Conservation (phyloP, 2,888 invertebrate genomes). For the Sepiola atlantica region DNA sequence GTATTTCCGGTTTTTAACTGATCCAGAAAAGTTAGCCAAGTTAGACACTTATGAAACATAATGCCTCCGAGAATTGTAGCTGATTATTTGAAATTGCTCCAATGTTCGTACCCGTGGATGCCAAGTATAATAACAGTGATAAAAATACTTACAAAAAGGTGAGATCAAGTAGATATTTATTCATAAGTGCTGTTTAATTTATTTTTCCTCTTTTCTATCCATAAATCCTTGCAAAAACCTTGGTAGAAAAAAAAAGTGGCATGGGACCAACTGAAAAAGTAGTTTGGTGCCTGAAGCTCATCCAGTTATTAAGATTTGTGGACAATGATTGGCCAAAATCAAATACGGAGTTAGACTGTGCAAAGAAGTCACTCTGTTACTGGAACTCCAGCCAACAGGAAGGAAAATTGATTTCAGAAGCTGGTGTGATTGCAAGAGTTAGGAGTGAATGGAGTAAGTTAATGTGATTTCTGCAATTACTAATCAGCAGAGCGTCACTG, state of each 20-base stretch:
- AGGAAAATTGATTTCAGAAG: background rate
- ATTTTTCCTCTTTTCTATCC: background rate
- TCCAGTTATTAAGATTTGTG: background rate
- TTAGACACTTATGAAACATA: background rate
- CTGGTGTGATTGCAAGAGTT: too few relatives aligned
- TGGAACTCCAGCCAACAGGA: background rate
- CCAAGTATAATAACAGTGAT: background rate
- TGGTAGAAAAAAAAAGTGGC: background rate
- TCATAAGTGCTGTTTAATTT: background rate
- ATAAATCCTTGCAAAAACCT: background rate
- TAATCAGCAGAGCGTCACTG: too few relatives aligned
- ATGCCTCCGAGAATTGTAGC: background rate
- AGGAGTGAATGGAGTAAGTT: too few relatives aligned
- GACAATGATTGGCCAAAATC: background rate
- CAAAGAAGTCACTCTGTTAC: background rate
- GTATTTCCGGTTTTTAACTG: background rate
- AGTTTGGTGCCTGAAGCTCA: background rate
- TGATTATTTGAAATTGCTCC: constrained; percentile 32
- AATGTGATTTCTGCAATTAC: too few relatives aligned
- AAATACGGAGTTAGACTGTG: background rate
- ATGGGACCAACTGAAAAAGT: background rate
- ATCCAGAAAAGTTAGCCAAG: constrained; percentile 32
- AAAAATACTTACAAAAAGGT: background rate
- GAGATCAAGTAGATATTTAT: background rate
- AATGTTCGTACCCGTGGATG: background rate